Base-by-base conservation (phyloP, 2,888 invertebrate genomes). In the Plagodis pulveraria region DNA sequence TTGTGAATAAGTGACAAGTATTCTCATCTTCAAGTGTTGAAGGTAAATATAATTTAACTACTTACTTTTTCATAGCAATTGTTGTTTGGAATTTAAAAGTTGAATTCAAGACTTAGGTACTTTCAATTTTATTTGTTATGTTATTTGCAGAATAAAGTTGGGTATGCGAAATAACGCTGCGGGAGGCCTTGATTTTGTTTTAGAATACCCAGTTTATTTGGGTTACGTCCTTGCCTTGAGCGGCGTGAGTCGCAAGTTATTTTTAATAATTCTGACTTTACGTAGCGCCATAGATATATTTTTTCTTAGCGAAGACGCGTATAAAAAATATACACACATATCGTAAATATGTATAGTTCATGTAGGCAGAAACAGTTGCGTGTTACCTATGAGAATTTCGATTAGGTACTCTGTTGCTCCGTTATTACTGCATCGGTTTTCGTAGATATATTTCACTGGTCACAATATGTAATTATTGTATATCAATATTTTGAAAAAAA, bases 221-320 rank as follows among this genome's bases (percentile, higher is more conserved):
- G 83, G 85, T 82, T 83, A 76, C 84, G 89, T 86, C 84, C 83
- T 90, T 86, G 81, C 92, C 91, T 91, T 91, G 91, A 84, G 77
- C 80, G 70, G 72, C 72, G 74, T 84, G 87, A 89, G 82, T 80
- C 81, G 83, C 64, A 65, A 75, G 87, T 84, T 91, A 91, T 92
- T 92, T 91, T 87, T 84, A 77, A 81, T 76, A 81, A 77, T 81
- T 78, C 69, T 71, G 75, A 77, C 76, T 82, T 83, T 73, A 72
- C 74, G 72, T 69, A 70, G 72, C 73, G 74, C 74, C 70, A 71
- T 70, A 60, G 40, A 55, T 58, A 58, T 22, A 72, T 70, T 77
- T 76, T 75, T 76, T 76, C 59, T 63, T 63, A 71, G 70, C 44
- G 54, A 45, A 55, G 63, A 67, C 58, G 66, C 63, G 63, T 66